Conservation (phyloP, 2,113 vertebrate genomes). For the Numida meleagris region DNA sequence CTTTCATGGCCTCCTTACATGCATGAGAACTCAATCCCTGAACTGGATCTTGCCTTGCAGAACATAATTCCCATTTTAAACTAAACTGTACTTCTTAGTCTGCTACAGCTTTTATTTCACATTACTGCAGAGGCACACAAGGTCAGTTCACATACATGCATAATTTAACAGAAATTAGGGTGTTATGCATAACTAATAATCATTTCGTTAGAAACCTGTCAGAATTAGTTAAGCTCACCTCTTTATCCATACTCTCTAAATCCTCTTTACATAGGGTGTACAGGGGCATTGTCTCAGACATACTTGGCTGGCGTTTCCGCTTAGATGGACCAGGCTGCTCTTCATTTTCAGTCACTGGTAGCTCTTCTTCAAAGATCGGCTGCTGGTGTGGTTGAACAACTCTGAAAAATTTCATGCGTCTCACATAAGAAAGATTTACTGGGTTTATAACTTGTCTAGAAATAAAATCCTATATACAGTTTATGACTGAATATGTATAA, state of each 20-base stretch:
- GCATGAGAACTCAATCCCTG: background rate
- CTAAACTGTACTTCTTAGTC: background rate
- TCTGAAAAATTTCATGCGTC: conserved; percentile 78
- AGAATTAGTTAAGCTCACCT: conserved; percentile 81
- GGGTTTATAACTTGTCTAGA: background rate
- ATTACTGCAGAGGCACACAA: background rate
- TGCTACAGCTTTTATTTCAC: background rate
- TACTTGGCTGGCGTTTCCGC: conserved; percentile 92
- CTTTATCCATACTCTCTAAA: conserved; percentile 97
- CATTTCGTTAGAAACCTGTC: background rate
- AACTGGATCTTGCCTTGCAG: background rate
- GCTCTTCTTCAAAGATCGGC: conserved; percentile 77
- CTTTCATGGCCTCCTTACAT: background rate
- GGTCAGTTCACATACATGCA: background rate
- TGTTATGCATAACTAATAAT: background rate
- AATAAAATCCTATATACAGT: background rate
- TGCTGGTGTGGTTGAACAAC: conserved; percentile 81
- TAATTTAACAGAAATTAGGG: background rate
- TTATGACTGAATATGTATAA: fast-evolving
- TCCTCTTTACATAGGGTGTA: conserved; percentile 98
- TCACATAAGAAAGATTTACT: conserved; percentile 30
- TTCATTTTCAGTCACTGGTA: conserved; percentile 72
- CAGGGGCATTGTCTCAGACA: conserved; percentile 96
- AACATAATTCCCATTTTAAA: background rate
- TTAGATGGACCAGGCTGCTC: conserved; percentile 88